phyloP scores from a whole-genome alignment of 2,113 vertebrate genomes.

The Ciconia stormi region DNA sequence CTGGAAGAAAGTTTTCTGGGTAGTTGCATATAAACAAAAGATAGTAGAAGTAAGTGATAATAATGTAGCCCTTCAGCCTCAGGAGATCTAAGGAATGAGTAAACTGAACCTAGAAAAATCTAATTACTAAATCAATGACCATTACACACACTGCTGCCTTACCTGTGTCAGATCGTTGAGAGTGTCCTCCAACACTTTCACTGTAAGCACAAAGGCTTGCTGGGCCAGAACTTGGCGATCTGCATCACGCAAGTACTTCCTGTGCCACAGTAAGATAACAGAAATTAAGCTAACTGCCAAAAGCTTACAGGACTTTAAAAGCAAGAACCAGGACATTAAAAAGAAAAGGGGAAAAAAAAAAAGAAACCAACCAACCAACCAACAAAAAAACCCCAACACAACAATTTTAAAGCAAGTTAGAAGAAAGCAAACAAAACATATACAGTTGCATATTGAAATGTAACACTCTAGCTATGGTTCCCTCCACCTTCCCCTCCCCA shows the following conservation, averaged over 20 bases:
- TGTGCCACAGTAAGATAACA: constrained; percentile 43
- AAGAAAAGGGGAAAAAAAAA: neutral
- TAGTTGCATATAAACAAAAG: neutral
- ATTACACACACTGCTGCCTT: neutral
- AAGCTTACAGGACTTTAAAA: neutral
- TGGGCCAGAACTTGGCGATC: constrained; percentile 97
- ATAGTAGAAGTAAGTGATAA: neutral
- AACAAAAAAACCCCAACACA: neutral
- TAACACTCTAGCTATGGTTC: neutral
- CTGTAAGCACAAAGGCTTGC: constrained; percentile 92
- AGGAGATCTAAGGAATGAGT: neutral
- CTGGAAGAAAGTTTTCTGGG: neutral
- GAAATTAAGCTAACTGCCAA: neutral
- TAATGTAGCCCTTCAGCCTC: neutral
- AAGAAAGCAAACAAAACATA: neutral
- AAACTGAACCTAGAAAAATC: neutral
- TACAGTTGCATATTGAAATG: neutral
- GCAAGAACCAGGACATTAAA: neutral
- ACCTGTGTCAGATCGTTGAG: constrained; percentile 91
- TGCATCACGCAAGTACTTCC: constrained; percentile 98
- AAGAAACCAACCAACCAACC: neutral
- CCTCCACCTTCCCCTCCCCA: neutral
- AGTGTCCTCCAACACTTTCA: constrained; percentile 96
- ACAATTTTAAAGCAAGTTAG: neutral
- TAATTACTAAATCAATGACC: rapidly evolving